Evolutionary conservation across 1,140 invertebrate species (phyloP).

Genomic region (Frieseomelitta varia): DNA sequence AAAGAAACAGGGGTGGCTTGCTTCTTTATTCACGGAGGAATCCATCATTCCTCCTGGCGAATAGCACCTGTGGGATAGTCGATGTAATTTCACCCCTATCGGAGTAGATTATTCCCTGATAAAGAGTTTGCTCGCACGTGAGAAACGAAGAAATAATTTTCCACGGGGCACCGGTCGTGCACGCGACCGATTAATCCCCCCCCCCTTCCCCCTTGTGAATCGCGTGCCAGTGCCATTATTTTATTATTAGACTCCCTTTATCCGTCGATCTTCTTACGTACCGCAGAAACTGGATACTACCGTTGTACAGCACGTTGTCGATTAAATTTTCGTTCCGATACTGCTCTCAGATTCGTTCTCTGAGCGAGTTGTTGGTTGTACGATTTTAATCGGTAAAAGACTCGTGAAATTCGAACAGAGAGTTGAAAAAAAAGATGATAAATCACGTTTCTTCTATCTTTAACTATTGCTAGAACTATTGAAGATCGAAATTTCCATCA

Average conservation of each 20-base stretch:
- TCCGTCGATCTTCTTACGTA: constrained; percentile 61
- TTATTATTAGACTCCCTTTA: constrained; percentile 60
- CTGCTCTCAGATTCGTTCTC: no score
- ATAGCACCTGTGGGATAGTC: not conserved
- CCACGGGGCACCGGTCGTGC: constrained; percentile 11
- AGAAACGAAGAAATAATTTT: constrained; percentile 61
- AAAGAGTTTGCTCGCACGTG: constrained; percentile 36
- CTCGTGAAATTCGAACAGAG: no score
- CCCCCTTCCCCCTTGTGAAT: no score
- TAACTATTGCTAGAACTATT: no score
- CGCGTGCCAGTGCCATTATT: constrained; percentile 59
- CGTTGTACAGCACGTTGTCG: constrained; percentile 45
- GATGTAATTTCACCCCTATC: constrained; percentile 33
- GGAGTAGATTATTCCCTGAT: constrained; percentile 44
- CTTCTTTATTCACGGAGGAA: constrained; percentile 22
- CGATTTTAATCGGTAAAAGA: no score
- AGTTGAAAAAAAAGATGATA: no score
- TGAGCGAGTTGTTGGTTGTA: no score
- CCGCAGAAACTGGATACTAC: constrained; percentile 53
- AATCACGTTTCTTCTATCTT: no score
- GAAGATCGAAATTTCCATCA: no score
- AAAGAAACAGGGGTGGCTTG: not conserved
- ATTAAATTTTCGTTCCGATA: constrained; percentile 32
- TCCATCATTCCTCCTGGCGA: constrained; percentile 11
- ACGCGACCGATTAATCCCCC: constrained; percentile 43